Evolutionary conservation across 2,888 invertebrate genomes (phyloP).

Genomic region (Ochropacha duplaris): DNA sequence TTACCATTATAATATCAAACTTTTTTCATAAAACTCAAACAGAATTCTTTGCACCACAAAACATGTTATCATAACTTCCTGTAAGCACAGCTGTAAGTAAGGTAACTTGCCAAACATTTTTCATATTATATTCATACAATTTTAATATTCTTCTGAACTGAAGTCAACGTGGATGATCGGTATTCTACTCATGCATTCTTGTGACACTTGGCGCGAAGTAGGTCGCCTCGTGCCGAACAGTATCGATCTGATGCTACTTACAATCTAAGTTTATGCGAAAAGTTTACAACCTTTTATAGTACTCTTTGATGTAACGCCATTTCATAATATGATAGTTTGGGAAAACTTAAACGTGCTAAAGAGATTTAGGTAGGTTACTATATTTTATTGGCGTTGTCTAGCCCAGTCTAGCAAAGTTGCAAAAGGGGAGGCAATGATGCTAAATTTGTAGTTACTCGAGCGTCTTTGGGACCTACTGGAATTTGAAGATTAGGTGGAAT

Average conservation of each 20-base stretch:
- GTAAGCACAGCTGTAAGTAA: neutral
- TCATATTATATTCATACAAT: neutral
- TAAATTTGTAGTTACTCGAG: too few species aligned
- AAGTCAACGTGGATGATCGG: constrained; percentile 13
- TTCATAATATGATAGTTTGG: neutral
- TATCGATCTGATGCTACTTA: constrained; percentile 52
- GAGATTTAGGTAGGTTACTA: neutral
- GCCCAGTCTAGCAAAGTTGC: too few species aligned
- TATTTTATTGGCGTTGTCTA: too few species aligned
- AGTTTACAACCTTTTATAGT: neutral
- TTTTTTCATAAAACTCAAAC: neutral
- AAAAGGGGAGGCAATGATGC: too few species aligned
- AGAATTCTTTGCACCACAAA: neutral
- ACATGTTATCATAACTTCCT: neutral
- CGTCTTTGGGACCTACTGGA: too few species aligned
- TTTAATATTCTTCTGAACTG: constrained; percentile 9
- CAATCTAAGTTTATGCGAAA: constrained; percentile 22
- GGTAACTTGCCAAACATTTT: neutral
- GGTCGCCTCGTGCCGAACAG: constrained; percentile 39
- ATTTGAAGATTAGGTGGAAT: too few species aligned
- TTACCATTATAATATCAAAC: neutral
- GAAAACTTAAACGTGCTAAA: neutral
- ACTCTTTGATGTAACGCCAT: neutral
- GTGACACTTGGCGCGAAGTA: constrained; percentile 40
- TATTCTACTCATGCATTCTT: constrained; percentile 43